A percentile compares a stretch with the other conserved stretches of the same genome.
Evolutionary conservation across 2,888 invertebrate genomes (phyloP).

Genomic region (Sericinus montela): DNA sequence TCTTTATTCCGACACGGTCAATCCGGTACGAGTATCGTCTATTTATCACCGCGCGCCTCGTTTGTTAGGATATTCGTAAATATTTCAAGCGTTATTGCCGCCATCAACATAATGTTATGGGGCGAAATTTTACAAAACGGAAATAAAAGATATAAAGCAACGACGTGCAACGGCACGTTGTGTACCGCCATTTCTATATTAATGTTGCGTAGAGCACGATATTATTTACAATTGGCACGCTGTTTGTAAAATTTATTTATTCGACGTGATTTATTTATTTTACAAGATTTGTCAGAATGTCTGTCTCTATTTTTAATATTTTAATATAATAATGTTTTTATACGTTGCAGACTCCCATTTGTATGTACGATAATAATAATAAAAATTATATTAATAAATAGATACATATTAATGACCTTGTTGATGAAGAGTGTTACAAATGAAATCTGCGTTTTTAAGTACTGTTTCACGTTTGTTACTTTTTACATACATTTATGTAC

Average conservation of each 20-base stretch:
- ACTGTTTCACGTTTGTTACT: no score
- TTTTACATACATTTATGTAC: no score
- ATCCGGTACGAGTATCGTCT: constrained; percentile 55
- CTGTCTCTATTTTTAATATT: no score
- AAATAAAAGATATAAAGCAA: constrained; percentile 70
- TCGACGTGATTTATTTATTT: not conserved
- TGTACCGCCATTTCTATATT: constrained; percentile 49
- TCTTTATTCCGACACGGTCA: constrained; percentile 67
- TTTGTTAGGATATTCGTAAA: constrained; percentile 77
- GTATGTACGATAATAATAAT: no score
- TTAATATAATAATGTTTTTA: no score
- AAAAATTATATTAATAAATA: no score
- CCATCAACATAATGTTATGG: constrained; percentile 78
- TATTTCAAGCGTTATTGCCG: constrained; percentile 76
- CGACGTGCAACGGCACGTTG: constrained; percentile 44
- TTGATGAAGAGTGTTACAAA: no score
- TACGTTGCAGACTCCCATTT: no score
- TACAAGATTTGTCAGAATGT: no score
- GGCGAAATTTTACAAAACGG: constrained; percentile 75
- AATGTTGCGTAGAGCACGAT: constrained; percentile 46
- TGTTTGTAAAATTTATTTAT: constrained; percentile 26
- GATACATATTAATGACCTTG: no score
- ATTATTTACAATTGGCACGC: constrained; percentile 49
- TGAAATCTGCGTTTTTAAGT: no score
- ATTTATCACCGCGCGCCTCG: constrained; percentile 67